Percentiles rank a stretch among this genome's conserved stretches.
Conservation (phyloP, 2,113 vertebrate genomes). For the Urocolius indicus region DNA sequence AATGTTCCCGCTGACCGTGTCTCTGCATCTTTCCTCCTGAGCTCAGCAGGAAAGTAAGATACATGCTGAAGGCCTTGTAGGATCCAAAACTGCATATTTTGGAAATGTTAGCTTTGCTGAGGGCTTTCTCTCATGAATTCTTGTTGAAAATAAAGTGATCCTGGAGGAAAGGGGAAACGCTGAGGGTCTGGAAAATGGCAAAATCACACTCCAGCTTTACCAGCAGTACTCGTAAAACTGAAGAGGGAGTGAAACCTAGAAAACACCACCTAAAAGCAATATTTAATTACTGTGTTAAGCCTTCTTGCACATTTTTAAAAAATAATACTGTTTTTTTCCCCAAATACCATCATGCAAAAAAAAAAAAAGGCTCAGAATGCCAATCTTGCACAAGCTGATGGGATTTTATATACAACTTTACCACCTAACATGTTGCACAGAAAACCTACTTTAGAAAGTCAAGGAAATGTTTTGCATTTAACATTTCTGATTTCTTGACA, state of each 20-base stretch:
- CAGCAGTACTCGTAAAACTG: neutral
- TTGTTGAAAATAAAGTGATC: neutral
- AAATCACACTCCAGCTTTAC: neutral
- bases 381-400: neutral
- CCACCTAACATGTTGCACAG: neutral
- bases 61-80: neutral
- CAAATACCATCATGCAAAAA: neutral
- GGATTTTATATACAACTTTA: neutral
- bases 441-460: neutral
- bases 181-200: neutral
- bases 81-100: neutral
- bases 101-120: neutral
- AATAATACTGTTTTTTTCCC: neutral
- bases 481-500: neutral
- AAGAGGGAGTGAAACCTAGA: neutral
- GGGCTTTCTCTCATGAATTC: neutral
- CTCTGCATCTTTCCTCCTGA: neutral
- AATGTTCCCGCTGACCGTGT: neutral
- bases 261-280: neutral
- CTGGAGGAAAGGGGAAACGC: neutral
- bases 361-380: neutral
- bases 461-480: neutral
- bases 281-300: neutral
- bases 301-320: neutral
- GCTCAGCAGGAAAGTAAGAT: neutral